Conservation (phyloP, 2,888 invertebrate genomes). For the Eristalis intricaria region DNA sequence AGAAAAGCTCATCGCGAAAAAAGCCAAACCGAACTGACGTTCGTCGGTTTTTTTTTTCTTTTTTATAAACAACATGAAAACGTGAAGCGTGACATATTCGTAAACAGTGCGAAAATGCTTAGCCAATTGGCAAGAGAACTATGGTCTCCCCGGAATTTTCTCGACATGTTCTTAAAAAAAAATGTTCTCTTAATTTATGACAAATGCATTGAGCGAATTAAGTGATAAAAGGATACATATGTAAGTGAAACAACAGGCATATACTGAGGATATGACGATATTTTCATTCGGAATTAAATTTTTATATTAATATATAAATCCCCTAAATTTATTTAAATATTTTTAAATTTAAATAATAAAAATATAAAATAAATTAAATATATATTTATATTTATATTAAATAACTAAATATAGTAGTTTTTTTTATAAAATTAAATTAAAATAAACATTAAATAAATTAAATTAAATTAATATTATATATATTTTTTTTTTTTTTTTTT, state of each 20-base stretch:
- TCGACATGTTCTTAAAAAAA: not conserved
- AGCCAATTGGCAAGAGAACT: not conserved
- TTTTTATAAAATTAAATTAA: not conserved
- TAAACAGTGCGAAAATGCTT: constrained; percentile 9
- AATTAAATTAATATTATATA: not conserved
- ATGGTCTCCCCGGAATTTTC: not conserved
- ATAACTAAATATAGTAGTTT: not conserved
- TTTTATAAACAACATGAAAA: constrained; percentile 24
- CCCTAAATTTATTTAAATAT: not conserved
- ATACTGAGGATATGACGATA: not conserved
- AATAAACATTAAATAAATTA: constrained; percentile 5
- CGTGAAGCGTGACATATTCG: constrained; percentile 3
- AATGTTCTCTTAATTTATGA: constrained; percentile 33
- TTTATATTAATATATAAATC: no score
- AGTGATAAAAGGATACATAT: not conserved
- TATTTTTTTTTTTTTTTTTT: constrained; percentile 23
- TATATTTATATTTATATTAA: not conserved
- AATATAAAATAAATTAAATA: constrained; percentile 19
- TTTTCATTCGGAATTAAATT: no score
- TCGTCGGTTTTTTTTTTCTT: not conserved
- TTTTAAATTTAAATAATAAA: not conserved
- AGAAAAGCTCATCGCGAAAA: constrained; percentile 50
- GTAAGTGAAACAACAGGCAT: not conserved
- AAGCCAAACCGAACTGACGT: not conserved
- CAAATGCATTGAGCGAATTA: not conserved